phyloP scores from a whole-genome alignment of 2,797 vertebrate genomes.

The Thripadectes ignobilis region DNA sequence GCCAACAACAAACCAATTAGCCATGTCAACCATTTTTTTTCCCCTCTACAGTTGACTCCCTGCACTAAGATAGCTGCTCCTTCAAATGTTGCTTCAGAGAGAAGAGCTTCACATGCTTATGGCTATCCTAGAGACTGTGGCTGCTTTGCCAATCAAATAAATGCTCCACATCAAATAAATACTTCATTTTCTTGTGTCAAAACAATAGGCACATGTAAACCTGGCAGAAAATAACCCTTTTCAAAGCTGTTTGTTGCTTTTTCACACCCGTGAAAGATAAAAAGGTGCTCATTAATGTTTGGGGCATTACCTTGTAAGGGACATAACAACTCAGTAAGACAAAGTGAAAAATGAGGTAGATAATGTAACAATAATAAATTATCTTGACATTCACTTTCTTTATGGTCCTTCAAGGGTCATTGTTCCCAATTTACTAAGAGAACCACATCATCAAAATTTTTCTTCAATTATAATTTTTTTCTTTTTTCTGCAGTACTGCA shows the following conservation, averaged over 20 bases:
- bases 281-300: conserved; percentile 71
- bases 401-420: conserved; percentile 87
- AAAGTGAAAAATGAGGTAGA: conserved; percentile 80
- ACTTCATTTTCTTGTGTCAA: not conserved
- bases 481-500: conserved; percentile 57
- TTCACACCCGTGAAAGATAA: not conserved
- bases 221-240: not conserved
- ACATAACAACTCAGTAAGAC: conserved; percentile 75
- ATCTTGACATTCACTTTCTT: conserved; percentile 87
- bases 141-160: not conserved
- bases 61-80: not conserved
- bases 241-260: conserved; percentile 22
- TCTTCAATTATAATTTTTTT: conserved; percentile 82
- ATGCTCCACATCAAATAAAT: not conserved
- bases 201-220: not conserved
- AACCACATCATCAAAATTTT: conserved; percentile 85
- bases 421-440: conserved; percentile 86
- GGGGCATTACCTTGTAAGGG: conserved; percentile 69
- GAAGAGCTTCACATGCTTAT: not conserved
- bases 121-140: not conserved
- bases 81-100: not conserved
- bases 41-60: not conserved
- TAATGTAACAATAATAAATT: conserved; percentile 86
- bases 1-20: conserved; percentile 15
- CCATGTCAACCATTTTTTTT: not conserved